These are phyloP conservation scores for Epiblema foenella DNA, from an alignment of 2,888 invertebrate genomes.

Conservation along the genomic window DNA sequence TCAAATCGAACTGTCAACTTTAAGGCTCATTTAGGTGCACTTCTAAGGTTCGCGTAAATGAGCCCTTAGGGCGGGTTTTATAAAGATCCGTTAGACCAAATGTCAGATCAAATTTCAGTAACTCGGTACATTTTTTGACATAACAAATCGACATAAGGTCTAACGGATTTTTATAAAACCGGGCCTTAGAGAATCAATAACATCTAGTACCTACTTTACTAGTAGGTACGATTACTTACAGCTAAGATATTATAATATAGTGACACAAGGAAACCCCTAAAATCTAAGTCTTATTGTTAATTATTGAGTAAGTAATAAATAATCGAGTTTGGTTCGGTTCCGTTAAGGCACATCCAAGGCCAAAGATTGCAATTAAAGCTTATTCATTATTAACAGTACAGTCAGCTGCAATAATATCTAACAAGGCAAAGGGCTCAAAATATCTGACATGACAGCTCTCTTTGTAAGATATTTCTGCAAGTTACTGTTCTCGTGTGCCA, in stretches of 20 bases:
- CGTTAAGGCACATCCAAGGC: slow-evolving; percentile 79
- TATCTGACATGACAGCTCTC: neutral
- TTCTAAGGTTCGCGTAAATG: too few species aligned
- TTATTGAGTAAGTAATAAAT: slow-evolving; percentile 47
- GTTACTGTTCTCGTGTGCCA: neutral
- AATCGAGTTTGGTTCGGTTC: slow-evolving; percentile 81
- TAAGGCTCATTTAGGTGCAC: too few species aligned
- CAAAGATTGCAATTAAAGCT: slow-evolving; percentile 79
- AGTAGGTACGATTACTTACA: neutral
- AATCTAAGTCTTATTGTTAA: slow-evolving; percentile 22
- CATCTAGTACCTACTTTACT: neutral
- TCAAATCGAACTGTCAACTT: too few species aligned
- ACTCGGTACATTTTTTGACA: too few species aligned
- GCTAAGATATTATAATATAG: neutral
- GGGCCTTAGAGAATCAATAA: too few species aligned
- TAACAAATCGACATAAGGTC: too few species aligned
- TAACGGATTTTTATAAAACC: too few species aligned
- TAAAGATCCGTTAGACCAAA: too few species aligned
- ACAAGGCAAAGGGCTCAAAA: neutral
- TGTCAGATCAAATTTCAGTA: too few species aligned
- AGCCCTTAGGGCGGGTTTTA: too few species aligned
- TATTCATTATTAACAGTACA: slow-evolving; percentile 44
- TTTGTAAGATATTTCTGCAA: neutral
- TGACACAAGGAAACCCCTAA: neutral
- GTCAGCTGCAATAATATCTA: neutral